A percentile compares a stretch with the other conserved stretches of the same genome.
Evolutionary conservation across 2,113 vertebrate species (phyloP).

Genomic region (Dipodomys ordii): DNA sequence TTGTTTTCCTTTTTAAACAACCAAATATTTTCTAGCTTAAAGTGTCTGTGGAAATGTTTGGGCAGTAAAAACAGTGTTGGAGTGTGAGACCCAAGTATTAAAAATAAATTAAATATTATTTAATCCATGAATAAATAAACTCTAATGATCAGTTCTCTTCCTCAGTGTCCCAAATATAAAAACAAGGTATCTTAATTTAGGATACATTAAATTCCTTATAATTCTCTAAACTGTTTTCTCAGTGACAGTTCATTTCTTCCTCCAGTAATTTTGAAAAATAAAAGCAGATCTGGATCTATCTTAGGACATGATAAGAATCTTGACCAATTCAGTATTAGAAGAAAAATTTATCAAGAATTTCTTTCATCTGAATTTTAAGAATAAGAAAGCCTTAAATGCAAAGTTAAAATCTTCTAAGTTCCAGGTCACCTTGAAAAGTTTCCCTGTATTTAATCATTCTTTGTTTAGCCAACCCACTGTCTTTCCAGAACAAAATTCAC

Average conservation of each 20-base stretch:
- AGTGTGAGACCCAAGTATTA: background rate
- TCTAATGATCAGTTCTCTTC: background rate
- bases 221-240: background rate
- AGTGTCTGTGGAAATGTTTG: background rate
- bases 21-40: background rate
- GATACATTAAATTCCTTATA: background rate
- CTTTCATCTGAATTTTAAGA: conserved; percentile 8
- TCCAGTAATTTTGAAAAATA: background rate
- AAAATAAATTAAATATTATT: background rate
- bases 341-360: background rate
- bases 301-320: background rate
- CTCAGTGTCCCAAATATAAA: background rate
- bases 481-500: conserved; percentile 48
- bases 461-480: conserved; percentile 26
- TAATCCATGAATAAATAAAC: background rate
- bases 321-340: background rate
- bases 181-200: background rate
- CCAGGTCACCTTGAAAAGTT: conserved; percentile 53
- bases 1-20: background rate
- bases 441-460: background rate
- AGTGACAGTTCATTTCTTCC: background rate
- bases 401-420: conserved; percentile 2
- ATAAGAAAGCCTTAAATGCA: background rate
- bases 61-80: background rate
- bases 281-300: background rate